Percentiles rank a stretch among this genome's conserved stretches.
Conservation (phyloP, 2,113 vertebrate genomes). For the Rhineura floridana region DNA sequence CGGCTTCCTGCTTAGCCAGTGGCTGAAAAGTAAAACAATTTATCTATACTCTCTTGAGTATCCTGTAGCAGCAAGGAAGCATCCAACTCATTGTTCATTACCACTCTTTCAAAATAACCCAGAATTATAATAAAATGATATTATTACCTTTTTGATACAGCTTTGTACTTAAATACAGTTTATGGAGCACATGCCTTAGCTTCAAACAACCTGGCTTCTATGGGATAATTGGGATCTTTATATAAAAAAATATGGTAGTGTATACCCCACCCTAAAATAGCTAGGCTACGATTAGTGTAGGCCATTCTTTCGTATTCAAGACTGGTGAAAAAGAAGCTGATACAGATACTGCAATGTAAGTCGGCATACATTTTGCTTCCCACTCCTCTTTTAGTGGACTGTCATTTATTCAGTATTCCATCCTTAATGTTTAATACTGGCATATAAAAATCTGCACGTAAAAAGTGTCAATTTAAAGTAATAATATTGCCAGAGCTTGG, state of each 20-base stretch:
- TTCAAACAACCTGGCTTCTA: not conserved
- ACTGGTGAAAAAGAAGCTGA: not conserved
- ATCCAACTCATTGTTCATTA: slow-evolving; percentile 23
- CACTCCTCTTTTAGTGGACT: too few relatives aligned
- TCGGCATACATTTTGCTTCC: not conserved
- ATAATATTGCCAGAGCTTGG: too few relatives aligned
- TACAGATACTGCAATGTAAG: not conserved
- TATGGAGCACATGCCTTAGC: not conserved
- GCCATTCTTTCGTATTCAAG: not conserved
- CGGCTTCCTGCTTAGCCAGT: slow-evolving; percentile 21
- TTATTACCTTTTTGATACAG: not conserved
- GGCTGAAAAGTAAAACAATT: not conserved
- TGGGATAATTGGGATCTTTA: not conserved
- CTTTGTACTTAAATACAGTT: not conserved
- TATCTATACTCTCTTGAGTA: not conserved
- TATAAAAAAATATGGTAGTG: not conserved
- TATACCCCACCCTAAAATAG: not conserved
- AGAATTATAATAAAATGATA: slow-evolving; percentile 14
- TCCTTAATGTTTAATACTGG: too few relatives aligned
- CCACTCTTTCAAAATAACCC: slow-evolving; percentile 2
- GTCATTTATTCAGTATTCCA: too few relatives aligned
- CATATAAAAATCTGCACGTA: too few relatives aligned
- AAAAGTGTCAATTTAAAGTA: too few relatives aligned
- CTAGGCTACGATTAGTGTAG: not conserved
- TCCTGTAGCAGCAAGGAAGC: not conserved